Conservation (phyloP, 2,113 vertebrate species). For the Cochlearius cochlearius region DNA sequence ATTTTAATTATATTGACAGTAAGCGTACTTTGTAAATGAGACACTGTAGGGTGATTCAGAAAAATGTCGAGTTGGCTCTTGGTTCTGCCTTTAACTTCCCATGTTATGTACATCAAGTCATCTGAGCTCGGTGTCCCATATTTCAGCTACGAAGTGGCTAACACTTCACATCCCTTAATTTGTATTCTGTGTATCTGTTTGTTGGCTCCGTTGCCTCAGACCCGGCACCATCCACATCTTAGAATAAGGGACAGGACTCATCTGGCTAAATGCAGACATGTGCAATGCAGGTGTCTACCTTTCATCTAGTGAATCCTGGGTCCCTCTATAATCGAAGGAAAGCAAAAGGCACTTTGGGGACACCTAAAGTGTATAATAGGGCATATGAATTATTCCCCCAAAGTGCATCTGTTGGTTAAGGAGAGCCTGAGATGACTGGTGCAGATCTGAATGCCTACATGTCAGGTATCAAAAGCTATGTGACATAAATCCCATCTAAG, state of each 20-base stretch:
- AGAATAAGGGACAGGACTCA: neutral
- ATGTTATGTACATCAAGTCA: accelerated
- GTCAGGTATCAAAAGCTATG: neutral
- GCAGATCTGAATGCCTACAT: neutral
- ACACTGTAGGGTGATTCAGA: neutral
- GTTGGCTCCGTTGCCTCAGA: neutral
- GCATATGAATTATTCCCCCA: neutral
- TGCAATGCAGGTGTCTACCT: neutral
- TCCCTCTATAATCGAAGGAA: neutral
- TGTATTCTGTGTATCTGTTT: neutral
- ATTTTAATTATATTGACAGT: neutral
- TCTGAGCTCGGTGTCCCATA: neutral
- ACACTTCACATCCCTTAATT: neutral
- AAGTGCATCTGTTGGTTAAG: neutral
- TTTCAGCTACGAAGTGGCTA: neutral
- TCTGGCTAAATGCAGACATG: neutral
- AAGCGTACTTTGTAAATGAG: neutral
- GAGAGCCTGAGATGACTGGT: neutral
- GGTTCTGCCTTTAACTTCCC: neutral
- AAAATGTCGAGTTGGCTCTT: neutral
- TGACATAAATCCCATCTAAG: neutral
- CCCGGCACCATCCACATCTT: neutral
- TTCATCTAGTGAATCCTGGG: neutral
- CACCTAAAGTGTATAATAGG: neutral
- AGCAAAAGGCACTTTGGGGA: neutral